A percentile compares a stretch with the other conserved stretches of the same genome.
phyloP scores from a whole-genome alignment of 2,113 vertebrate species.

The Hydrolagus affinis region DNA sequence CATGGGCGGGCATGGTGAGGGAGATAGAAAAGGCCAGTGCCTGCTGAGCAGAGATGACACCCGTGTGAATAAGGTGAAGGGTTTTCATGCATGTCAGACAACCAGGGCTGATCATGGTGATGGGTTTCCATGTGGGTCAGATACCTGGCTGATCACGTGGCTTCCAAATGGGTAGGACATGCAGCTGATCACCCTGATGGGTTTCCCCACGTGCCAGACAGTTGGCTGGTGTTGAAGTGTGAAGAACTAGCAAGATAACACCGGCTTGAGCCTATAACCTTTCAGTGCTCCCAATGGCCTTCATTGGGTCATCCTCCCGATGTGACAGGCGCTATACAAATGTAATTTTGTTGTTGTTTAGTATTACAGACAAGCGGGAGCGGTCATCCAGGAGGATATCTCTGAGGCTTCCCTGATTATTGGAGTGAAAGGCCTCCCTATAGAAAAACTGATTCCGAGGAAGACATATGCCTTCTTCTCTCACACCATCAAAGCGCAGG shows the following conservation, averaged over 20 bases:
- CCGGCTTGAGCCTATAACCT: neutral
- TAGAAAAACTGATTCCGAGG: conserved; percentile 75
- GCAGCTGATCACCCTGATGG: neutral
- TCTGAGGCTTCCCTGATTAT: conserved; percentile 85
- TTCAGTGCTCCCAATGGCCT: neutral
- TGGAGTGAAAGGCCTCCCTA: conserved; percentile 85
- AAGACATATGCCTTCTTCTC: conserved; percentile 97
- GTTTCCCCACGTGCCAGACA: neutral
- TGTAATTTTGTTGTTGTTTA: too few species aligned
- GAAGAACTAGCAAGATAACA: neutral
- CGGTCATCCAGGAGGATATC: conserved; percentile 85
- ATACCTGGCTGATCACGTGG: too few species aligned
- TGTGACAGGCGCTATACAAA: too few species aligned
- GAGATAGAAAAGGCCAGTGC: too few species aligned
- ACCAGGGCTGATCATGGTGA: too few species aligned
- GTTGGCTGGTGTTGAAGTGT: neutral
- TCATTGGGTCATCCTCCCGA: too few species aligned
- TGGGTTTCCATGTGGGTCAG: too few species aligned
- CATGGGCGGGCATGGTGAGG: too few species aligned
- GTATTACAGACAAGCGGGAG: conserved; percentile 85
- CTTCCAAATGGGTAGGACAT: too few species aligned
- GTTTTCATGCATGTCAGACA: too few species aligned
- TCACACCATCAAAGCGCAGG: conserved; percentile 96
- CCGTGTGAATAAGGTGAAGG: too few species aligned
- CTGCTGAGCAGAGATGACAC: too few species aligned